Percentiles rank a stretch among this genome's conserved stretches.
phyloP scores from a whole-genome alignment of 2,797 vertebrate genomes.

The Loris lydekkerianus region DNA sequence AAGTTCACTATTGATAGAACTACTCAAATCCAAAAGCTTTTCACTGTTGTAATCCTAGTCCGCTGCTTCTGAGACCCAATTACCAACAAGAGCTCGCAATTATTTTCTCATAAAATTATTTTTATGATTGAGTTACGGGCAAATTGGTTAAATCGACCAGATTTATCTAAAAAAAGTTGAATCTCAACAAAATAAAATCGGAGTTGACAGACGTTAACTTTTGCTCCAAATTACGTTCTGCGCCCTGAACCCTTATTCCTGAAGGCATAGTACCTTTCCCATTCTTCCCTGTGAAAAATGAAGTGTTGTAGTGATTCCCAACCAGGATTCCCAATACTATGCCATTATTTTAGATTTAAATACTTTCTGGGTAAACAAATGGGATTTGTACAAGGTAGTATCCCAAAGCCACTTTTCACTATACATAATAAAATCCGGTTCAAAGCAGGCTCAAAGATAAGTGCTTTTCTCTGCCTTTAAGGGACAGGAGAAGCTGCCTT shows the following conservation, averaged over 20 bases:
- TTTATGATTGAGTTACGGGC: background rate
- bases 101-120: slow-evolving; percentile 44
- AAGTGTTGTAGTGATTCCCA: background rate
- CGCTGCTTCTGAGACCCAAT: background rate
- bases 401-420: slow-evolving; percentile 19
- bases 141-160: background rate
- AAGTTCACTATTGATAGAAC: background rate
- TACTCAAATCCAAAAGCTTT: slow-evolving; percentile 35
- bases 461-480: slow-evolving; percentile 14
- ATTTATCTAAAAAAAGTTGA: slow-evolving; percentile 42
- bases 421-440: background rate
- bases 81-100: background rate
- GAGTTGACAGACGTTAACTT: slow-evolving; percentile 16
- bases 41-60: background rate
- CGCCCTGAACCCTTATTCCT: background rate
- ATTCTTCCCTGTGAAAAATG: background rate
- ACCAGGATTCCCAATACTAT: background rate
- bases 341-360: background rate
- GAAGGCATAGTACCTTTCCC: background rate
- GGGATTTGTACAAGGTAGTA: background rate
- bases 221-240: background rate
- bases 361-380: slow-evolving; percentile 28
- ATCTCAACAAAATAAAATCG: background rate
- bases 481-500: background rate
- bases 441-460: slow-evolving; percentile 37